Base-by-base conservation (phyloP, 2,113 vertebrate species). In the Dipodomys stephensi region DNA sequence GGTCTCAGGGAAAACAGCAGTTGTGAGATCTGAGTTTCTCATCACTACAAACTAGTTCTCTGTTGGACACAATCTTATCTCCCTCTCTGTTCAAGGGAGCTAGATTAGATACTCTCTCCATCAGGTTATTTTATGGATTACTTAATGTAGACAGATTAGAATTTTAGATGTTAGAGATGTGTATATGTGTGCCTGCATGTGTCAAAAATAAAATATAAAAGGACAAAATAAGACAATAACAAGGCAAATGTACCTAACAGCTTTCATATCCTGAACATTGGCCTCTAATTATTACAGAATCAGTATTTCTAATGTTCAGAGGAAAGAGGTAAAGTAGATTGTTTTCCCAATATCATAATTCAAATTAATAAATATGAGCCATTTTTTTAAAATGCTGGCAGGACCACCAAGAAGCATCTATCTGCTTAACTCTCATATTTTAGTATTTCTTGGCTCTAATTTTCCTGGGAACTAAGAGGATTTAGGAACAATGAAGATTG, bases 401-500 rank as follows among this genome's bases (percentile, higher is more conserved):
- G 49, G 44, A 68, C 39, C 9, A 69, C 35, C n/a, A 28, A 91
- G 23, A 57, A 18, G 16, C 53, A 57, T 16, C 53, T 57, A 57
- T 57, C 4, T 57, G 53, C 53, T 18, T 57, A 57, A 19, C 28
- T n/a, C 6, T 72, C 35, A 13, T 39, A 68, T 6, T 12, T 19
- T 0, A 25, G 62, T 80, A 32, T 68, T 57, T 57, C 57, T 89
- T 72, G 25, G 53, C 87, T 95, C 69, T 9, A 27, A 28, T 44
- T 92, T 87, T 28, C 46, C 15, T 79, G 91, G 35, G 73, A 92
- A 87, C 62, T 4, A 67, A 92, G 76, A 81, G 68, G 23, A 32
- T 80, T 88, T 77, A 93, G 69, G 23, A 87, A 84, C 84, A 53
- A 68, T 15, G 60, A 94, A 64, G 87, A 92, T n/a, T 91, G 64